These are phyloP conservation scores for Lepus townsendii DNA, from an alignment of 2,797 vertebrate genomes.

Conservation along the genomic window DNA sequence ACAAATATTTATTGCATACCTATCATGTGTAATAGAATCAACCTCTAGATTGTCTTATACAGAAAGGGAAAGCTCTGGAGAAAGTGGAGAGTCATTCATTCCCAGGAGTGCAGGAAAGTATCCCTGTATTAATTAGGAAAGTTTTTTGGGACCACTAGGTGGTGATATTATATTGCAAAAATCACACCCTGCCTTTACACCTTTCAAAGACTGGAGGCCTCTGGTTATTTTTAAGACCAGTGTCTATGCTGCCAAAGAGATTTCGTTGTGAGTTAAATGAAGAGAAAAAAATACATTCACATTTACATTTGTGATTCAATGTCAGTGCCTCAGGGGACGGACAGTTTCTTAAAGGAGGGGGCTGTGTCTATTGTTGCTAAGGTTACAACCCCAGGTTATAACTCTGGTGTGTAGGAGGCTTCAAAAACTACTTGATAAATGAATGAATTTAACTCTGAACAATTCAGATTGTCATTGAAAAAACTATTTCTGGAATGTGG, in stretches of 20 bases:
- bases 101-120: neutral
- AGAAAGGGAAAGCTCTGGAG: constrained; percentile 44
- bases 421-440: neutral
- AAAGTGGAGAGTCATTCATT: constrained; percentile 21
- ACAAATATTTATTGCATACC: neutral
- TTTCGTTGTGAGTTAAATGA: constrained; percentile 22
- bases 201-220: neutral
- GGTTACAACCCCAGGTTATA: neutral
- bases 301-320: neutral
- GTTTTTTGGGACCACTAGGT: constrained; percentile 68
- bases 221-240: neutral
- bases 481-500: constrained; percentile 16
- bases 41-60: constrained; percentile 10
- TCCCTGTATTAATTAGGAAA: neutral
- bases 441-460: constrained; percentile 1
- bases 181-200: neutral
- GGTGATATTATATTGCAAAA: constrained; percentile 57
- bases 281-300: neutral
- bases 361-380: neutral
- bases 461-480: neutral
- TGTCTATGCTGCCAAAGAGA: neutral
- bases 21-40: neutral
- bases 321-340: neutral
- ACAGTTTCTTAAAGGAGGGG: neutral
- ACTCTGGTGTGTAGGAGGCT: neutral